Percentiles rank a stretch among this genome's conserved stretches.
phyloP scores from a whole-genome alignment of 2,888 invertebrate genomes.

The Lasius fuliginosus region DNA sequence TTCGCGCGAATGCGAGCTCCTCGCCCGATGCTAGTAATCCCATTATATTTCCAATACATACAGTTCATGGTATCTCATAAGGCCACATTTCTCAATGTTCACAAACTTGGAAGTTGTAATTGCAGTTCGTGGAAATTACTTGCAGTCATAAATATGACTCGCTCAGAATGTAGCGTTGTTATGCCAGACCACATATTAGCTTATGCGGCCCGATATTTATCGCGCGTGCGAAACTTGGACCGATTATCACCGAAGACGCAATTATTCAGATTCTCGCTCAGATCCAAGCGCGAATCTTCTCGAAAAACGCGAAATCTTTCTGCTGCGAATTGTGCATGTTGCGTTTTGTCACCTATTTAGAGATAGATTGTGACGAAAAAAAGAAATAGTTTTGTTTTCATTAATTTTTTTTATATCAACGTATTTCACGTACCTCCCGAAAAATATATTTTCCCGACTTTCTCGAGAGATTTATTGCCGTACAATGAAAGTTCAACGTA shows the following conservation, averaged over 20 bases:
- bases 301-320: background rate
- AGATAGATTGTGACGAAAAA: background rate
- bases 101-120: constrained; percentile 55
- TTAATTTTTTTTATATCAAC: background rate
- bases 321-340: background rate
- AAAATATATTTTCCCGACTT: background rate
- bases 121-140: constrained; percentile 54
- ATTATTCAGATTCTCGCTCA: background rate
- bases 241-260: constrained; percentile 32
- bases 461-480: background rate
- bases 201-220: constrained; percentile 24
- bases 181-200: constrained; percentile 29
- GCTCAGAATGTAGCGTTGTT: constrained; percentile 23
- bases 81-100: constrained; percentile 52
- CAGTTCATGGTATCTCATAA: constrained; percentile 26
- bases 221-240: background rate
- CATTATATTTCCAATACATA: constrained; percentile 53
- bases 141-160: constrained; percentile 56
- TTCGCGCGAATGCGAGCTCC: background rate
- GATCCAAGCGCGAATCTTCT: constrained; percentile 4
- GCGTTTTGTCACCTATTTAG: background rate
- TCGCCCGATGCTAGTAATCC: constrained; percentile 42
- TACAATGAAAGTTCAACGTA: background rate
- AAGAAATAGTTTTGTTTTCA: background rate
- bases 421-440: background rate